These are phyloP conservation scores for Xiphophorus maculatus DNA, from an alignment of 2,113 vertebrate species.

Conservation along the genomic window DNA sequence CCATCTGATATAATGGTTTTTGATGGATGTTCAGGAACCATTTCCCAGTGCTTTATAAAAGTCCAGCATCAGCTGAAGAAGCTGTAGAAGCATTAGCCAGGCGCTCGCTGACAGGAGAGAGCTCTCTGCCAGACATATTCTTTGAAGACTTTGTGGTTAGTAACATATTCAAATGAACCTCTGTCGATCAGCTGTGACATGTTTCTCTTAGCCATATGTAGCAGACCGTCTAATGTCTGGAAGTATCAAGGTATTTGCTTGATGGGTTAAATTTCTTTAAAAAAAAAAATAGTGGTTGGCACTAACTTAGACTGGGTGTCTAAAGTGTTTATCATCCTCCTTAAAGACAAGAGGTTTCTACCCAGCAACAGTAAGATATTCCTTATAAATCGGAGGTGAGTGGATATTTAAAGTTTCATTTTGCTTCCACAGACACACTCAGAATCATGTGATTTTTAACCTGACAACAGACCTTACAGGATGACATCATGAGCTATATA, in stretches of 20 bases:
- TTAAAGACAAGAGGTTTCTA: too few species aligned
- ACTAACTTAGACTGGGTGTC: too few species aligned
- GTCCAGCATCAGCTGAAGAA: constrained; percentile 20
- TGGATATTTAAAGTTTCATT: too few species aligned
- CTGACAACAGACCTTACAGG: constrained; percentile 1
- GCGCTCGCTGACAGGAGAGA: neutral
- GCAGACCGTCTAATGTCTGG: neutral
- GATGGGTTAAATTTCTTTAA: neutral
- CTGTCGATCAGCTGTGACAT: neutral
- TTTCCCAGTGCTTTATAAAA: constrained; percentile 23
- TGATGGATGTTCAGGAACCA: constrained; percentile 11
- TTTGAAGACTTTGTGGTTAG: neutral
- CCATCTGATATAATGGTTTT: constrained; percentile 15
- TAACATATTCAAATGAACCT: neutral
- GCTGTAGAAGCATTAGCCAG: neutral
- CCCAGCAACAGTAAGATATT: too few species aligned
- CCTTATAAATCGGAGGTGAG: too few species aligned
- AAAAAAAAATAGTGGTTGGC: too few species aligned
- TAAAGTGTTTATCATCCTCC: too few species aligned
- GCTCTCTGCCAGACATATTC: neutral
- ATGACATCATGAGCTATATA: constrained; percentile 32
- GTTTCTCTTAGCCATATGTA: neutral
- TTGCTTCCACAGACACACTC: too few species aligned
- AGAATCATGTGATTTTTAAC: constrained; percentile 1
- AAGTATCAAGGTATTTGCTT: neutral